These are phyloP conservation scores for Ceyx cyanopectus DNA, from an alignment of 2,113 vertebrate genomes.

Conservation along the genomic window DNA sequence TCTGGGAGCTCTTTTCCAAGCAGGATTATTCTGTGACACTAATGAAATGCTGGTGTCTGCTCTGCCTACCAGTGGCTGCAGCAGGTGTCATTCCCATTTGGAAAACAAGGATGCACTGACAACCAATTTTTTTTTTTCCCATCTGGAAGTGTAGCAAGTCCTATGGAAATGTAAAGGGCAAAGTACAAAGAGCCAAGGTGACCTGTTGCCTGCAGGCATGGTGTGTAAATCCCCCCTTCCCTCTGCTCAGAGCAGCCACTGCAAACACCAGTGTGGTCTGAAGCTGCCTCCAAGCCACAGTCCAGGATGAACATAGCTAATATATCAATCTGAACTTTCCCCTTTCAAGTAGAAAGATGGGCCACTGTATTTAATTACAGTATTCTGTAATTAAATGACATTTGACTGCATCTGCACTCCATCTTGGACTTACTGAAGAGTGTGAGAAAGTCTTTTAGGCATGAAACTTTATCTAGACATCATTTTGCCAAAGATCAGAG, in stretches of 20 bases:
- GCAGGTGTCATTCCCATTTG: slow-evolving; percentile 3
- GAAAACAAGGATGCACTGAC: background rate
- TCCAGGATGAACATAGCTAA: background rate
- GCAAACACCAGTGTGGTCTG: background rate
- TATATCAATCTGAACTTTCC: background rate
- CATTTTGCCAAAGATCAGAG: background rate
- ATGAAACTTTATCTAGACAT: background rate
- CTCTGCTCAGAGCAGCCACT: background rate
- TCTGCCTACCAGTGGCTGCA: background rate
- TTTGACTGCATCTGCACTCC: background rate
- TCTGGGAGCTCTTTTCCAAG: no score
- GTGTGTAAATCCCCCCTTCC: background rate
- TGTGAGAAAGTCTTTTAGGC: background rate
- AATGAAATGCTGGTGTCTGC: slow-evolving; percentile 35
- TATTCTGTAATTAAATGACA: background rate
- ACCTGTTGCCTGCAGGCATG: background rate
- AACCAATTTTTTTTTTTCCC: slow-evolving; percentile 43
- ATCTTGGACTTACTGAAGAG: background rate
- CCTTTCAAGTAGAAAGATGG: background rate
- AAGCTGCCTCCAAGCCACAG: background rate
- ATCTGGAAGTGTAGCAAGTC: background rate
- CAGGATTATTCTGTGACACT: background rate
- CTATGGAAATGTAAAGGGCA: background rate
- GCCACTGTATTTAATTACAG: background rate
- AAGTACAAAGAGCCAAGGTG: background rate